Evolutionary conservation across 2,888 invertebrate species (phyloP).

Genomic region (Dorcus parallelipipedus): DNA sequence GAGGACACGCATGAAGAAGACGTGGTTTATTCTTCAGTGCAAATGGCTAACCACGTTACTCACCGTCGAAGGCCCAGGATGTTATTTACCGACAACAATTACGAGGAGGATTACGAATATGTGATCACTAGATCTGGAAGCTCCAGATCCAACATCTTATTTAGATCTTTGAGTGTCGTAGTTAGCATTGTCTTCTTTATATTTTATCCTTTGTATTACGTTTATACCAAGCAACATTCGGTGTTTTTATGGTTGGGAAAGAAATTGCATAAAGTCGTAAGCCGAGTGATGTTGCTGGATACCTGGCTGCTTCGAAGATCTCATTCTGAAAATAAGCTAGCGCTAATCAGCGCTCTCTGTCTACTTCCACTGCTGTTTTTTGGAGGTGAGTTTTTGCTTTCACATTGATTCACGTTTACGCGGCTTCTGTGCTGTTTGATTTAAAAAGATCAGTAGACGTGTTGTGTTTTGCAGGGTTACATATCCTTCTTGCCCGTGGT

Average conservation of each 20-base stretch:
- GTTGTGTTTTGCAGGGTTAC: constrained; percentile 44
- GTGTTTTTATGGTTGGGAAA: constrained; percentile 32
- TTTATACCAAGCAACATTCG: constrained; percentile 30
- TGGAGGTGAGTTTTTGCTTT: constrained; percentile 52
- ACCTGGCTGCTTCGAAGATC: constrained; percentile 39
- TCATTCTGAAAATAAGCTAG: constrained; percentile 26
- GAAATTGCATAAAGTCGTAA: constrained; percentile 38
- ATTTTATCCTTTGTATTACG: constrained; percentile 28
- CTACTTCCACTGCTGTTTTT: constrained; percentile 55
- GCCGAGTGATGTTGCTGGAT: constrained; percentile 45
- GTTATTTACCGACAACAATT: constrained; percentile 29
- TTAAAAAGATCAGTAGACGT: not conserved
- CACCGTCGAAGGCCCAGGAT: constrained; percentile 12
- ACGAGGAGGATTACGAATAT: constrained; percentile 14
- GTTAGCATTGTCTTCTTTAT: constrained; percentile 24
- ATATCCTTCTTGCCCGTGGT: constrained; percentile 45
- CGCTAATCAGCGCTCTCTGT: constrained; percentile 41
- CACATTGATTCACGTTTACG: not conserved
- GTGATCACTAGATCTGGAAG: not conserved
- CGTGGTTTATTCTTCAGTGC: not conserved
- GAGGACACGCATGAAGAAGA: not conserved
- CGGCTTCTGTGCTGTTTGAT: too few relatives aligned
- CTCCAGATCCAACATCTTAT: constrained; percentile 3
- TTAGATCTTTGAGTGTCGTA: constrained; percentile 19
- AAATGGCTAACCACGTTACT: constrained; percentile 2